A percentile compares a stretch with the other conserved stretches of the same genome.
These are phyloP conservation scores for Threskiornis aethiopicus DNA, from an alignment of 2,797 vertebrate genomes.

Conservation along the genomic window DNA sequence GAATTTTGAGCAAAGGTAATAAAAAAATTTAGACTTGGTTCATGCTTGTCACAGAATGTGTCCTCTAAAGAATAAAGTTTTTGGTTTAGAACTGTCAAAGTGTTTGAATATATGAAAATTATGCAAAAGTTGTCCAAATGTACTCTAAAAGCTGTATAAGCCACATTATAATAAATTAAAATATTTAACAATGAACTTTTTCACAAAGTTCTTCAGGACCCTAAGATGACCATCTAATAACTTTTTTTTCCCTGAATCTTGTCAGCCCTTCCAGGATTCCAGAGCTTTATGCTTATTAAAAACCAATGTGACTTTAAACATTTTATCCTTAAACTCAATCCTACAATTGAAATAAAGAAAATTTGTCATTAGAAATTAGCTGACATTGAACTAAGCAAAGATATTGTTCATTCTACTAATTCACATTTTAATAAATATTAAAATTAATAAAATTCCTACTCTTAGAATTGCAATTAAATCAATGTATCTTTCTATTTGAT, in stretches of 20 bases:
- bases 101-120: background rate
- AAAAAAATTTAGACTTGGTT: background rate
- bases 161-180: background rate
- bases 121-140: background rate
- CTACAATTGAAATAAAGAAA: background rate
- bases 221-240: background rate
- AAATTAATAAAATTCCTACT: background rate
- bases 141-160: background rate
- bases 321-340: background rate
- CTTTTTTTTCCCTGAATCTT: background rate
- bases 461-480: background rate
- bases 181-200: background rate
- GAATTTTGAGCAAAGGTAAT: background rate
- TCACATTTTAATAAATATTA: background rate
- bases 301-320: background rate
- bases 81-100: background rate
- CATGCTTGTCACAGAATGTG: background rate
- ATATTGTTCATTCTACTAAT: background rate
- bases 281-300: background rate
- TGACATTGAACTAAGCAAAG: background rate
- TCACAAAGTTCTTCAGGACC: background rate
- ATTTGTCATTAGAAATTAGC: background rate
- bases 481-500: background rate
- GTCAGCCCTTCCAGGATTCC: background rate
- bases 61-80: background rate